Evolutionary conservation across 2,888 invertebrate species (phyloP).

Genomic region (Lampropteryx suffumata): DNA sequence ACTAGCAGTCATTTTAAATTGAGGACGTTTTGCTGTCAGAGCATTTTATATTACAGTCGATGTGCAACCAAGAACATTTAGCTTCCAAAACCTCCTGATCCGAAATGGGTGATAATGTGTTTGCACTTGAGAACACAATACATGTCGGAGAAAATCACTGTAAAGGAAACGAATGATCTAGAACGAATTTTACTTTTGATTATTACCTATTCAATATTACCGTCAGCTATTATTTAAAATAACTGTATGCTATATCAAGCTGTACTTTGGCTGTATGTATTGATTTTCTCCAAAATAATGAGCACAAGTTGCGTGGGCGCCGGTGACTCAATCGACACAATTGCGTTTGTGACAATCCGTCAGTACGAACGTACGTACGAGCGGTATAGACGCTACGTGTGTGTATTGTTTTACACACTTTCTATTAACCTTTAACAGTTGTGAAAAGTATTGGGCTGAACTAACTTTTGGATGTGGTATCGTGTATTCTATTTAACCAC

Average conservation of each 20-base stretch:
- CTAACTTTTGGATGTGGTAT: constrained; percentile 13
- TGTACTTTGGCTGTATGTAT: no score
- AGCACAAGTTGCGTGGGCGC: constrained; percentile 15
- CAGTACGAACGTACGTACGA: background rate
- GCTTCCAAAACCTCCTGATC: no score
- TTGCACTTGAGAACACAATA: constrained; percentile 14
- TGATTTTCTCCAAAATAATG: constrained; percentile 12
- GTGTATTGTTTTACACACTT: constrained; percentile 38
- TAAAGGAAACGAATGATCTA: background rate
- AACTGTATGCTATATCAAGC: no score
- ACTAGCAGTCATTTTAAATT: no score
- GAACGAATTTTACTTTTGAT: no score
- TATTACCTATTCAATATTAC: no score
- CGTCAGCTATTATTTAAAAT: no score
- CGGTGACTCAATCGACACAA: constrained; percentile 25
- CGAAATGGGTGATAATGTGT: constrained; percentile 18
- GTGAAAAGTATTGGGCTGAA: constrained; percentile 31
- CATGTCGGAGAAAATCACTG: no score
- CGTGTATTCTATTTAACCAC: no score
- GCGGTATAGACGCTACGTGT: constrained; percentile 10
- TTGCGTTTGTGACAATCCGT: constrained; percentile 24
- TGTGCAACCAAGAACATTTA: no score
- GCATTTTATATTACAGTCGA: no score
- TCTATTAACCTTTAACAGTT: constrained; percentile 39
- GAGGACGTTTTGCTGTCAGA: no score